Percentiles rank a stretch among this genome's conserved stretches.
phyloP scores from a whole-genome alignment of 2,797 vertebrate species.

The Phataginus tetradactyla region DNA sequence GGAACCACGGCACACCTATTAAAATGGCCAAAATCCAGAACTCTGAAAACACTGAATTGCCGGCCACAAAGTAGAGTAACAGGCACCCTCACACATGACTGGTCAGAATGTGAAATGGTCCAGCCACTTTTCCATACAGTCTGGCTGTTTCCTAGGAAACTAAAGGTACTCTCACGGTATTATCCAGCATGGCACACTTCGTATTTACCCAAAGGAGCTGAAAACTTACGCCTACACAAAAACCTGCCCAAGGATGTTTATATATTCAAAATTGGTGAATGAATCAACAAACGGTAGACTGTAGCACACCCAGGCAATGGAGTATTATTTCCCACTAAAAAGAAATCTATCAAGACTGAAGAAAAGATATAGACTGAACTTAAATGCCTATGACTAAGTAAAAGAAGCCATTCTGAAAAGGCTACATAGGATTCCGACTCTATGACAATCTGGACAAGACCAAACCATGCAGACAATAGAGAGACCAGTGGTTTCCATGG shows the following conservation, averaged over 20 bases:
- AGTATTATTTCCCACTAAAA: background rate
- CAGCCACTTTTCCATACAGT: background rate
- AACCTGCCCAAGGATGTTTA: background rate
- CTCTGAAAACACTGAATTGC: background rate
- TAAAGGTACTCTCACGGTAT: background rate
- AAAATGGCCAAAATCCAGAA: background rate
- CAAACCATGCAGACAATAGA: background rate
- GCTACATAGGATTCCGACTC: background rate
- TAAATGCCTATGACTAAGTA: background rate
- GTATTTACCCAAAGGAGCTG: background rate
- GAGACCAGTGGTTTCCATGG: background rate
- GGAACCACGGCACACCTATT: background rate
- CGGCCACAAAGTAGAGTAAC: background rate
- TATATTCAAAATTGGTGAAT: background rate
- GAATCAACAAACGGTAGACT: background rate
- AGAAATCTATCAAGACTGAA: background rate
- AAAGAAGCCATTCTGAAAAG: background rate
- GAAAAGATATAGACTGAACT: background rate
- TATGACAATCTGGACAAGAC: background rate
- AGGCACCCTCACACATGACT: no score
- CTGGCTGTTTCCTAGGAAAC: background rate
- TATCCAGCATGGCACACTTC: background rate
- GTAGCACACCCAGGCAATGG: background rate
- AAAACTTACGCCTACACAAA: background rate
- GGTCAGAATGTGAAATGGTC: background rate